These are phyloP conservation scores for Heliconius hermathena DNA, from an alignment of 1,140 invertebrate genomes.

Conservation along the genomic window DNA sequence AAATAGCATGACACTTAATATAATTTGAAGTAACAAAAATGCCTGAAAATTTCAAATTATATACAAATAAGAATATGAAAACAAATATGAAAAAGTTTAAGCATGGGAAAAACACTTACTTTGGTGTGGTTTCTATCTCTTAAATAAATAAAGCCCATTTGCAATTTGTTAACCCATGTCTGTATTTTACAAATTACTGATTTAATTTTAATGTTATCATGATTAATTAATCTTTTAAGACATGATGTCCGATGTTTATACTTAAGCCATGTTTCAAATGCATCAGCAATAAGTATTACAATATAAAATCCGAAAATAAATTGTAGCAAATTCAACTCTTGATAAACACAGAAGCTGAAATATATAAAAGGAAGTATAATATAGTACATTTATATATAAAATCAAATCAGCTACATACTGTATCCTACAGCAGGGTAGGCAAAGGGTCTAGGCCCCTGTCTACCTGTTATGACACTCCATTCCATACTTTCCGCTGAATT, in stretches of 20 bases:
- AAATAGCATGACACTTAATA: slow-evolving; percentile 57
- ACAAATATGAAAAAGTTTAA: slow-evolving; percentile 7
- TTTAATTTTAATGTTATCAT: slow-evolving; percentile 55
- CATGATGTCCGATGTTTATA: slow-evolving; percentile 72
- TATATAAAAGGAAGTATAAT: background rate
- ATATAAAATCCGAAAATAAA: slow-evolving; percentile 54
- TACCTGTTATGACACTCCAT: too few relatives aligned
- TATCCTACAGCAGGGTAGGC: too few relatives aligned
- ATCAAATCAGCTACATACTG: slow-evolving; percentile 40
- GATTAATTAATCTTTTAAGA: slow-evolving; percentile 58
- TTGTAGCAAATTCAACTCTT: slow-evolving; percentile 62
- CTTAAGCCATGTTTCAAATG: slow-evolving; percentile 72
- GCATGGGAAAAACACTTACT: slow-evolving; percentile 49
- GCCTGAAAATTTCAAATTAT: slow-evolving; percentile 57
- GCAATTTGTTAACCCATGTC: slow-evolving; percentile 52
- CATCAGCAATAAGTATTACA: slow-evolving; percentile 56
- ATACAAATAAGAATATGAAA: slow-evolving; percentile 25
- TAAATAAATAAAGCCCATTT: slow-evolving; percentile 58
- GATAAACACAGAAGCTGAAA: slow-evolving; percentile 62
- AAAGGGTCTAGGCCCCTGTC: too few relatives aligned
- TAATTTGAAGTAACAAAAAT: slow-evolving; percentile 66
- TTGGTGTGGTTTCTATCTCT: slow-evolving; percentile 72
- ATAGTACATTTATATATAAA: slow-evolving; percentile 40
- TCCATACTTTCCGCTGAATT: too few relatives aligned
- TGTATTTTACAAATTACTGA: slow-evolving; percentile 42